phyloP scores from a whole-genome alignment of 1,140 invertebrate species.

The Agraylea sexmaculata region DNA sequence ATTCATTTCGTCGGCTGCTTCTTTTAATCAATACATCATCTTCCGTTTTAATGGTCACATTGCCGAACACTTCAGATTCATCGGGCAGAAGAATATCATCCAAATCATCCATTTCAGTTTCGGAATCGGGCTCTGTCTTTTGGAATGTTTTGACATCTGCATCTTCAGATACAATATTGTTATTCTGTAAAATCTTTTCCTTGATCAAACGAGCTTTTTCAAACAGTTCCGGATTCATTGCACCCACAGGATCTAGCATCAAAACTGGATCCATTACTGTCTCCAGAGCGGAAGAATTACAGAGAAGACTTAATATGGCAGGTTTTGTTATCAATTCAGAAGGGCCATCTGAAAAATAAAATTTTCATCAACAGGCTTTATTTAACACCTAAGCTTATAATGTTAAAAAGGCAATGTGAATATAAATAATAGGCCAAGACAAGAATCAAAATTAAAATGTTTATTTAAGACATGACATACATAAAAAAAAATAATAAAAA shows the following conservation, averaged over 20 bases:
- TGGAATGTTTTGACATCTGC: conserved; percentile 16
- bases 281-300: not conserved
- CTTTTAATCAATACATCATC: conserved; percentile 8
- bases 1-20: conserved; percentile 16
- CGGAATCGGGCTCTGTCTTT: conserved; percentile 28
- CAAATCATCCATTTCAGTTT: conserved; percentile 34
- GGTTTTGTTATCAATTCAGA: not conserved
- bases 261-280: not conserved
- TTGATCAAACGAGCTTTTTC: conserved; percentile 28
- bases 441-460: conserved; percentile 17
- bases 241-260: too few species aligned
- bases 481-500: conserved; percentile 19
- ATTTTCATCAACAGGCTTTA: conserved; percentile 14
- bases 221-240: conserved; percentile 6
- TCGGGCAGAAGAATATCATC: conserved; percentile 39
- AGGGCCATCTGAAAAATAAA: conserved; percentile 16
- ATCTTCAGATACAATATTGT: conserved; percentile 20
- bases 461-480: conserved; percentile 20
- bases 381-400: conserved; percentile 4
- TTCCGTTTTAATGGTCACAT: conserved; percentile 6
- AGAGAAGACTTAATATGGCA: too few species aligned
- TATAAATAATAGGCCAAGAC: conserved; percentile 21
- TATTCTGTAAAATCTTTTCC: conserved; percentile 33
- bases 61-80: conserved; percentile 28
- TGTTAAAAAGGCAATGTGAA: too few species aligned